phyloP scores from a whole-genome alignment of 2,113 vertebrate genomes.

The Egretta garzetta region DNA sequence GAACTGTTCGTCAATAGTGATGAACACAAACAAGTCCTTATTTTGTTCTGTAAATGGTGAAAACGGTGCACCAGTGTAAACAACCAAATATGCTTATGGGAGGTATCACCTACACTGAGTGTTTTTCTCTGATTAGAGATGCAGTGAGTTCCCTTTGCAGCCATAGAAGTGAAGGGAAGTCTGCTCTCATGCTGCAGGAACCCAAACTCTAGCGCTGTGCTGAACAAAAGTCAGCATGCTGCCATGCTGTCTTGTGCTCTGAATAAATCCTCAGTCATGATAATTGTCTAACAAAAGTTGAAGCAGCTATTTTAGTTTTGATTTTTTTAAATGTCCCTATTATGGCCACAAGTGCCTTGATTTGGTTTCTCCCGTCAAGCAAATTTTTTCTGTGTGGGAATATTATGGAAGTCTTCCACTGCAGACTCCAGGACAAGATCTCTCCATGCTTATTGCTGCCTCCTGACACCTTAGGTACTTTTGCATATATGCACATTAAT shows the following conservation, averaged over 20 bases:
- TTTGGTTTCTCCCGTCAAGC: background rate
- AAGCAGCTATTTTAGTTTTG: background rate
- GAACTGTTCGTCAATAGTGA: background rate
- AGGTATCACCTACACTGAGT: background rate
- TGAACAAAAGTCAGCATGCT: background rate
- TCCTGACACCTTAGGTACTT: background rate
- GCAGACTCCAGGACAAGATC: background rate
- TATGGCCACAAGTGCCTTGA: background rate
- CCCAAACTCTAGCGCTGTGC: rapidly evolving
- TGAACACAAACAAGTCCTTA: background rate
- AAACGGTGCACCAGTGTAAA: rapidly evolving
- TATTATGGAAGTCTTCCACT: background rate
- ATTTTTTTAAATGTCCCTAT: background rate
- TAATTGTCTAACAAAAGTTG: rapidly evolving
- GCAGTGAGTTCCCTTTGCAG: background rate
- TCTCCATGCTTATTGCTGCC: background rate
- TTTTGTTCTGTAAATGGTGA: background rate
- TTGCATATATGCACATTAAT: background rate
- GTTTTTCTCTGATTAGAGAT: background rate
- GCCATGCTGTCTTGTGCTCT: background rate
- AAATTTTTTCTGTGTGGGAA: background rate
- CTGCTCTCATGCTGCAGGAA: background rate
- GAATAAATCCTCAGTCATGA: background rate
- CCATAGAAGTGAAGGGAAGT: background rate
- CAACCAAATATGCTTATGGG: background rate